Conservation (phyloP, 2,888 invertebrate species). For the Nomada ferruginata region DNA sequence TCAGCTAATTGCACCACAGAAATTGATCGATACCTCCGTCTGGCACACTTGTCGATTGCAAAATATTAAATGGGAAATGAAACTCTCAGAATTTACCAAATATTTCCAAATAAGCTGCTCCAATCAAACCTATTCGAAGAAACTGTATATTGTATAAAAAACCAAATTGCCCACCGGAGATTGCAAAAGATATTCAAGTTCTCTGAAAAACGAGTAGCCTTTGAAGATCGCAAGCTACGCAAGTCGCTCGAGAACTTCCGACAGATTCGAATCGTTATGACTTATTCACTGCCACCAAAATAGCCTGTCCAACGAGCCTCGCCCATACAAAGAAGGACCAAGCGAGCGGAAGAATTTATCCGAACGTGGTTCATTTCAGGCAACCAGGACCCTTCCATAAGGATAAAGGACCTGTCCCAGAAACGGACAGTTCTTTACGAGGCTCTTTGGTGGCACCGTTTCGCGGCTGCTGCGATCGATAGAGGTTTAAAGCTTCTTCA, state of each 20-base stretch:
- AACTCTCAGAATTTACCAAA: no score
- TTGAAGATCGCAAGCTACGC: slow-evolving; percentile 47
- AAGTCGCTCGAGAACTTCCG: neutral
- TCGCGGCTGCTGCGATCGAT: slow-evolving; percentile 52
- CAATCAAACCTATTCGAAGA: no score
- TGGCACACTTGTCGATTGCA: no score
- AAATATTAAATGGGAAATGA: no score
- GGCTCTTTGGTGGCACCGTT: slow-evolving; percentile 42
- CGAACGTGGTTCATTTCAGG: slow-evolving; percentile 56
- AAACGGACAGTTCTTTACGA: slow-evolving; percentile 69
- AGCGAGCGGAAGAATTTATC: slow-evolving; percentile 60
- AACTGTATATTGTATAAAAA: no score
- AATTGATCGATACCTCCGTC: no score
- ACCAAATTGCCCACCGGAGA: no score
- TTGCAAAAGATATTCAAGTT: no score
- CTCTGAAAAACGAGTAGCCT: neutral
- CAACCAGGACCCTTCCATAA: slow-evolving; percentile 51
- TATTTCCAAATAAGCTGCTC: no score
- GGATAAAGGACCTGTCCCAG: slow-evolving; percentile 66
- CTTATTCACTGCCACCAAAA: slow-evolving; percentile 64
- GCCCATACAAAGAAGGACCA: slow-evolving; percentile 20
- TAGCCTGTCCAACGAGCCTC: slow-evolving; percentile 25
- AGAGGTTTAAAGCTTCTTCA: slow-evolving; percentile 45
- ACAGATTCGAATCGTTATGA: slow-evolving; percentile 60
- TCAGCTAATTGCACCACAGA: slow-evolving; percentile 6